Percentiles rank a stretch among this genome's conserved stretches.
phyloP scores from a whole-genome alignment of 2,113 vertebrate species.

The Lichenostomus cassidix region DNA sequence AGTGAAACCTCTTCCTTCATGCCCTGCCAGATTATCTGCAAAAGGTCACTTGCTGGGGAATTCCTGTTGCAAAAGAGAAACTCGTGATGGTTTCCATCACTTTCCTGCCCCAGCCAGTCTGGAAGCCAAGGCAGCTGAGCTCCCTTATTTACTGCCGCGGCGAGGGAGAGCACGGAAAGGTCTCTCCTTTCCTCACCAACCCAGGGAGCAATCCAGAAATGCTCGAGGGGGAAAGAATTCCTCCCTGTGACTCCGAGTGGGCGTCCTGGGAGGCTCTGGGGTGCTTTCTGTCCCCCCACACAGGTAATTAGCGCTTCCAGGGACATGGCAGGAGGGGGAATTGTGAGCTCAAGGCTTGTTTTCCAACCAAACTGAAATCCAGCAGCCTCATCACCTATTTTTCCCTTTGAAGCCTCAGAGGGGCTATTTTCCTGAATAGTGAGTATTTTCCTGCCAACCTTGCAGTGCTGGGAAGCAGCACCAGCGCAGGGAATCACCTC shows the following conservation, averaged over 20 bases:
- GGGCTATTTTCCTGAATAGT: neutral
- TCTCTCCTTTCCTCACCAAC: neutral
- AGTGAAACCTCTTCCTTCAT: neutral
- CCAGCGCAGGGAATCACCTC: neutral
- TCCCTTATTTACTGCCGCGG: neutral
- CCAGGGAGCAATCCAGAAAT: neutral
- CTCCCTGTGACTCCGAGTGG: neutral
- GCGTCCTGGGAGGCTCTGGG: neutral
- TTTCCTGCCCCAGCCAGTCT: neutral
- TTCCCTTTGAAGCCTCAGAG: fast-evolving
- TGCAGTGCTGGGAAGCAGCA: neutral
- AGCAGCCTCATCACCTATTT: neutral
- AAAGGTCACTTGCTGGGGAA: neutral
- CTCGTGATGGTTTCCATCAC: neutral
- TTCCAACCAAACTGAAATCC: neutral
- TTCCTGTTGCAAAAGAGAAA: neutral
- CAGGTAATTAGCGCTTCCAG: neutral
- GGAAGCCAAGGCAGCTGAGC: neutral
- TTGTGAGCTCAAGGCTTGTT: fast-evolving
- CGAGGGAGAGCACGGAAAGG: neutral
- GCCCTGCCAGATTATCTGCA: neutral
- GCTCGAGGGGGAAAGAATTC: neutral
- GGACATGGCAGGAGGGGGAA: fast-evolving
- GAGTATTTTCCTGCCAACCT: neutral
- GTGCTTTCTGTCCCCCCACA: neutral